Percentiles rank a stretch among this genome's conserved stretches.
These are phyloP conservation scores for Megaceryle alcyon DNA, from an alignment of 2,797 vertebrate genomes.

Conservation along the genomic window DNA sequence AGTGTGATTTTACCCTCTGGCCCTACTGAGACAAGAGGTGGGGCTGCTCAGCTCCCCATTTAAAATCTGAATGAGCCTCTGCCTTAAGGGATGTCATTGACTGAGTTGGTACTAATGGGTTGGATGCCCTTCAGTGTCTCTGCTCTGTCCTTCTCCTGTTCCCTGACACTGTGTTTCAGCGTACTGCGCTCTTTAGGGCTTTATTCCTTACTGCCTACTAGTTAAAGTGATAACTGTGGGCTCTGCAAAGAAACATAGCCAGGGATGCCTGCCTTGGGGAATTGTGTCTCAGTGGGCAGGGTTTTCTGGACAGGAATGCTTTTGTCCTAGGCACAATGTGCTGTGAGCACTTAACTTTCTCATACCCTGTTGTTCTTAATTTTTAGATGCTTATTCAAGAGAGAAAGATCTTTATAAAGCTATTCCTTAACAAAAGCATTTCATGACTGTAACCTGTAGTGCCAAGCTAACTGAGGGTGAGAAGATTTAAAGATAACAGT, in stretches of 20 bases:
- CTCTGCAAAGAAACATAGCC: neutral
- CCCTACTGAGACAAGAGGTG: neutral
- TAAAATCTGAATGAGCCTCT: constrained; percentile 3
- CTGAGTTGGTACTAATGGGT: constrained; percentile 6
- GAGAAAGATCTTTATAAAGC: neutral
- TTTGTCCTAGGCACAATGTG: neutral
- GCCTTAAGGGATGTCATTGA: neutral
- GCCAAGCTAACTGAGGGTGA: neutral
- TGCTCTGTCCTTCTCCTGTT: neutral
- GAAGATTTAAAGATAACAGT: neutral
- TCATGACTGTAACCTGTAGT: neutral
- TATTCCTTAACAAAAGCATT: neutral
- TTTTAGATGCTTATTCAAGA: neutral
- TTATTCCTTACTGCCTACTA: neutral
- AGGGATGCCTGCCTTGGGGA: neutral
- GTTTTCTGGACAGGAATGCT: neutral
- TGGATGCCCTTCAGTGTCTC: constrained; percentile 8
- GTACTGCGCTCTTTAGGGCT: neutral
- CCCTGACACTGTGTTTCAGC: neutral
- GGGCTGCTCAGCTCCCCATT: constrained; percentile 17
- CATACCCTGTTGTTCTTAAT: neutral
- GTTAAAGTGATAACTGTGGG: neutral
- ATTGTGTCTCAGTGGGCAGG: neutral
- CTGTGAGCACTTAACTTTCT: neutral
- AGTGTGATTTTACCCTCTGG: neutral